Conservation (phyloP, 2,888 invertebrate genomes). For the Sinopyrophorus schimmeli region DNA sequence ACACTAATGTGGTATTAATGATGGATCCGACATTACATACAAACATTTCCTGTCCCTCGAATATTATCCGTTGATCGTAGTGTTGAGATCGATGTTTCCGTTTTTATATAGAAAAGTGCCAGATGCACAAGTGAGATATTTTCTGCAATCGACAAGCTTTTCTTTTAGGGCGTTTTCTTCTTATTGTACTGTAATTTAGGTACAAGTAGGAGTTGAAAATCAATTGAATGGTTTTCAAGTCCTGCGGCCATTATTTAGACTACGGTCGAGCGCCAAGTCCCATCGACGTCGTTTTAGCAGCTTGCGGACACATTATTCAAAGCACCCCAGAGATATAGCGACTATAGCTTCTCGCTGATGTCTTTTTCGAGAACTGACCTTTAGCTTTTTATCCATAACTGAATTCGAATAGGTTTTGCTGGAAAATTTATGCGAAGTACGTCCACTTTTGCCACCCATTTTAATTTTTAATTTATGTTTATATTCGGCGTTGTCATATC, state of each 20-base stretch:
- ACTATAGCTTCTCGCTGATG: conserved; percentile 11
- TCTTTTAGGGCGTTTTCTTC: conserved; percentile 1
- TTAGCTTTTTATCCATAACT: conserved; percentile 11
- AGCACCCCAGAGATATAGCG: conserved; percentile 32
- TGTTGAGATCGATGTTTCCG: conserved; percentile 10
- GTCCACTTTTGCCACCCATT: no score
- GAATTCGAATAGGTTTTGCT: conserved; percentile 5
- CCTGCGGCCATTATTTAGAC: conserved; percentile 38
- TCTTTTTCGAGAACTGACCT: conserved; percentile 26
- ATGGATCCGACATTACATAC: conserved; percentile 23
- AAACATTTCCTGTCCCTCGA: conserved; percentile 7
- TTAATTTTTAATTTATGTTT: no score
- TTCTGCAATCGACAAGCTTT: no score
- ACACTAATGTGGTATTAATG: conserved; percentile 35
- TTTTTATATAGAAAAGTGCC: background rate
- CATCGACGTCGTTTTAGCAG: conserved; percentile 35
- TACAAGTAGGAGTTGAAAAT: conserved; percentile 25
- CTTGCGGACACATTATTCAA: conserved; percentile 37
- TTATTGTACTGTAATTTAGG: conserved; percentile 15
- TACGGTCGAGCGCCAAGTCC: conserved; percentile 34
- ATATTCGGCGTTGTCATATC: no score
- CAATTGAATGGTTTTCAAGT: conserved; percentile 36
- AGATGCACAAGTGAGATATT: no score
- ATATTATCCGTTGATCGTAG: conserved; percentile 12
- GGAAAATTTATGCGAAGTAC: background rate